phyloP scores from a whole-genome alignment of 2,797 vertebrate genomes.

The Cygnus olor region DNA sequence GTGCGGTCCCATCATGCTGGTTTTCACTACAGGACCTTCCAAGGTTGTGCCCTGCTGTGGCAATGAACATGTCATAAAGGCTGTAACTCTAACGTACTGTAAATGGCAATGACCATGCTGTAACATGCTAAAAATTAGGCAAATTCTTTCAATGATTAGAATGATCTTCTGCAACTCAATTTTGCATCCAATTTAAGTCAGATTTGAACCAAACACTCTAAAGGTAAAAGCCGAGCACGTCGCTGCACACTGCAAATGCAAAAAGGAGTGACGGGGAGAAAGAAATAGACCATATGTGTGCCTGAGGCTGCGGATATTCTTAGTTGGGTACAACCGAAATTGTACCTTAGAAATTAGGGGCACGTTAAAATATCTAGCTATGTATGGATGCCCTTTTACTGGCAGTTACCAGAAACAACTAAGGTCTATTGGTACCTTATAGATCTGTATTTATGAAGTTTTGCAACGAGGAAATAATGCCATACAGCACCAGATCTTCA shows the following conservation, averaged over 20 bases:
- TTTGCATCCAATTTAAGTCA: neutral
- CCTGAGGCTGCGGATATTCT: neutral
- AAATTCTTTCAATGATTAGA: neutral
- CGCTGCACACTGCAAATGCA: neutral
- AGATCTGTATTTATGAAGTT: neutral
- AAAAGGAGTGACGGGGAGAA: neutral
- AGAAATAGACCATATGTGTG: neutral
- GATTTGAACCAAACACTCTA: neutral
- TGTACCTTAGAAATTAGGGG: neutral
- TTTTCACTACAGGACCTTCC: neutral
- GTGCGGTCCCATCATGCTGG: neutral
- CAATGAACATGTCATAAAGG: neutral
- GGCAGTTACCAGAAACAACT: neutral
- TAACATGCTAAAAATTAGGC: neutral
- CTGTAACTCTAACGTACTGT: neutral
- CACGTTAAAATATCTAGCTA: neutral
- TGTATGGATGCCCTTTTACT: neutral
- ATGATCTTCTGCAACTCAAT: neutral
- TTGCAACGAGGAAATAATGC: neutral
- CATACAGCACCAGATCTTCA: neutral
- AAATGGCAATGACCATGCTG: neutral
- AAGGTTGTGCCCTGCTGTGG: neutral
- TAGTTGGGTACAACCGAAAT: neutral
- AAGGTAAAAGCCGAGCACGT: neutral
- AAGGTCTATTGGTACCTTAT: neutral